These are phyloP conservation scores for Nemotelus nigrinus DNA, from an alignment of 2,888 invertebrate genomes.

Conservation along the genomic window DNA sequence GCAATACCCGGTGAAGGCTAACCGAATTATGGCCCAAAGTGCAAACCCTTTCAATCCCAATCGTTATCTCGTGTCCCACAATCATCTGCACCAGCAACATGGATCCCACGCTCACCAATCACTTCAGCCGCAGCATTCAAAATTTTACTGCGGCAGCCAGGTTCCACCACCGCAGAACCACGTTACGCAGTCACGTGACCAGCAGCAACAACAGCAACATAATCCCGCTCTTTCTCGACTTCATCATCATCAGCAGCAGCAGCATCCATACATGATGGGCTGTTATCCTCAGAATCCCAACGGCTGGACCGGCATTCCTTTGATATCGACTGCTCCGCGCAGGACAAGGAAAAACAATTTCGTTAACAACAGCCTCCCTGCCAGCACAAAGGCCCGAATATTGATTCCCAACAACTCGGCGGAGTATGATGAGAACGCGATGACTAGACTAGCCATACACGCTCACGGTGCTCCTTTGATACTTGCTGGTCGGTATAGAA, in stretches of 20 bases:
- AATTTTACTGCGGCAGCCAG: conserved; percentile 41
- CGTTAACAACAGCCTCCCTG: conserved; percentile 10
- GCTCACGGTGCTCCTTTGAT: conserved; percentile 88
- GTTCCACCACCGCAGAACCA: conserved; percentile 13
- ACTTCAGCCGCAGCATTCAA: conserved; percentile 44
- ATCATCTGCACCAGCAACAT: conserved; percentile 37
- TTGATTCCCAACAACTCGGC: conserved; percentile 46
- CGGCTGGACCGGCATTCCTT: conserved; percentile 83
- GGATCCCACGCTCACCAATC: neutral
- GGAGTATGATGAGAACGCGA: conserved; percentile 57
- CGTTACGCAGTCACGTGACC: conserved; percentile 12
- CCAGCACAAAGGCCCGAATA: conserved; percentile 41
- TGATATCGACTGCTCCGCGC: conserved; percentile 81
- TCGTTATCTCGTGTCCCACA: conserved; percentile 44
- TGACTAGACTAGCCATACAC: conserved; percentile 82
- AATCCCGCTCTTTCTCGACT: conserved; percentile 34
- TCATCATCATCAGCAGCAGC: conserved; percentile 53
- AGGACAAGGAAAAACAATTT: conserved; percentile 58
- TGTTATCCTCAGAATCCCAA: conserved; percentile 60
- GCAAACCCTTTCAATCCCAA: conserved; percentile 36
- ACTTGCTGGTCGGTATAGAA: conserved; percentile 71
- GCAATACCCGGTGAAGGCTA: conserved; percentile 32
- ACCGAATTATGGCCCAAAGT: conserved; percentile 42
- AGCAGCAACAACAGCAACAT: conserved; percentile 45
- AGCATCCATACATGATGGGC: conserved; percentile 52